Base-by-base conservation (phyloP, 2,797 vertebrate genomes). In the Taeniopygia guttata region DNA sequence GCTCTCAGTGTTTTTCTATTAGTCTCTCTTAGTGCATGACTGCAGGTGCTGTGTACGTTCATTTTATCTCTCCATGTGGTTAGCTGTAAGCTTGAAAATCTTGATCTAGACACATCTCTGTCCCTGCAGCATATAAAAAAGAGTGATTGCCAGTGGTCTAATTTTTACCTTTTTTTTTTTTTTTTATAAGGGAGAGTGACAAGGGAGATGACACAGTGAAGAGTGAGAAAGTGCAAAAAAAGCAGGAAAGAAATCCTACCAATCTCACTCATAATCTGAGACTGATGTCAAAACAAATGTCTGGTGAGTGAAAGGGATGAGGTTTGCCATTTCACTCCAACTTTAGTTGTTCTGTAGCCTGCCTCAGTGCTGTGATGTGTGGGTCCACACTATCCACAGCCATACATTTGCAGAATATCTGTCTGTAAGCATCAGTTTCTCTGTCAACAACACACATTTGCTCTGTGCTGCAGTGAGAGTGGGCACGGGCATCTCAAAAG, bases 1-100 rank as follows among this genome's bases (percentile, higher is more conserved):
- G 25, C 23, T 87, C 69, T 62, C 27, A 70, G 55, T 84, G 18
- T 64, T 94, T 77, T 88, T 72, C 83, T 94, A 54, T 86, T 62
- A 66, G 60, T 72, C 59, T 82, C 64, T 79, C 13, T 56, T 51
- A 55, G 14, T 40, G 43, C 15, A 36, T 52, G 36, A 49, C 38
- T 73, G 45, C 9, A 13, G 48, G 40, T 72, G 25, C 13, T 76
- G 26, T 59, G 9, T 22, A 27, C 0, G 0, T 20, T 84, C 12
- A 43, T 80, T 93, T 95, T 75, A 76, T 22, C 56, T 77, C 38
- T 85, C 48, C 2, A 2, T 73, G 36, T 9, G 56, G 29, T 81
- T 76, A 67, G 29, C 30, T 67, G 23, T 34, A 92, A 89, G 36
- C 10, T 67, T 29, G 12, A 70, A 48, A 82, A 60, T 55, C 62